A percentile compares a stretch with the other conserved stretches of the same genome.
phyloP scores from a whole-genome alignment of 2,888 invertebrate genomes.

The Rhingia campestris region DNA sequence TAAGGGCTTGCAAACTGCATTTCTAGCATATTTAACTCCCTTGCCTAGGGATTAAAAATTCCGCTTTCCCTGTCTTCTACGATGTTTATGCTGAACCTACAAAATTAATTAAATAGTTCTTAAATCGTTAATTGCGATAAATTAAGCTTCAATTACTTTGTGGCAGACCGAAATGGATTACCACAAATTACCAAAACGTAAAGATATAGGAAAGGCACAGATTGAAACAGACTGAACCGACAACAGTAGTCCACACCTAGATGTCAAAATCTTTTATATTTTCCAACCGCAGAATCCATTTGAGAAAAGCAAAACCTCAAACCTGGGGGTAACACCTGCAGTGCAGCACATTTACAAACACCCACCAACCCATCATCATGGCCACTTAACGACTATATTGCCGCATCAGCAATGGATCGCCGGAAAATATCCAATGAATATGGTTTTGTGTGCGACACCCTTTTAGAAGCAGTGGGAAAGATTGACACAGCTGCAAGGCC shows the following conservation, averaged over 20 bases:
- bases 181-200: constrained; percentile 10
- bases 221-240: constrained; percentile 19
- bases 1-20: too few species aligned
- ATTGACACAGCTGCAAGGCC: constrained; percentile 49
- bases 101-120: not conserved
- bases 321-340: constrained; percentile 38
- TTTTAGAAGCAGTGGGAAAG: constrained; percentile 44
- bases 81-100: too few species aligned
- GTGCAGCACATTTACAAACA: not conserved
- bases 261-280: constrained; percentile 30
- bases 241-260: constrained; percentile 40
- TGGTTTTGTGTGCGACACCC: constrained; percentile 6
- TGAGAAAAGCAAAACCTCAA: constrained; percentile 35
- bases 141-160: constrained; percentile 11
- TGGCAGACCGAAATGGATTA: not conserved
- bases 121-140: not conserved
- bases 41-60: too few species aligned
- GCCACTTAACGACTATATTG: constrained; percentile 53
- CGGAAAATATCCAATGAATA: constrained; percentile 51
- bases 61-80: too few species aligned
- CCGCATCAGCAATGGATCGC: constrained; percentile 56
- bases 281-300: constrained; percentile 26
- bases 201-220: not conserved
- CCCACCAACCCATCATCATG: constrained; percentile 8
- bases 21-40: too few species aligned